These are phyloP conservation scores for Doryteuthis pealeii DNA, from an alignment of 1,140 invertebrate species.

Conservation along the genomic window DNA sequence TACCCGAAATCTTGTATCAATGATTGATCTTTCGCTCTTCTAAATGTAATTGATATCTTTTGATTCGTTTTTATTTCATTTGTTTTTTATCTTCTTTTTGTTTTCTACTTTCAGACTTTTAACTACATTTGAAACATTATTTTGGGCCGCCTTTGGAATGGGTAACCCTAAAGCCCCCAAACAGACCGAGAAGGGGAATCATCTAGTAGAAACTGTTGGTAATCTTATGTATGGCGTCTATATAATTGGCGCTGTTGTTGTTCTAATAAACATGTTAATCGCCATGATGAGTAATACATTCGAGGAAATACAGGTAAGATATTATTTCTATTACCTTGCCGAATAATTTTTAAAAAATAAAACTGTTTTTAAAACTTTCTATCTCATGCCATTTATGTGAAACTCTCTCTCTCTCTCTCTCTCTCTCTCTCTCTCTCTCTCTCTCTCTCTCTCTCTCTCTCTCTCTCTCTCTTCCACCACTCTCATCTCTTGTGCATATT, in stretches of 20 bases:
- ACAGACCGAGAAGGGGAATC: constrained; percentile 44
- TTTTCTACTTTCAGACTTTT: constrained; percentile 58
- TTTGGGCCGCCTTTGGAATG: constrained; percentile 74
- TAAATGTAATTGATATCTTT: too few relatives aligned
- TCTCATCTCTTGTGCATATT: too few relatives aligned
- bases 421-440: neutral
- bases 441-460: neutral
- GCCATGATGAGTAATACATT: constrained; percentile 41
- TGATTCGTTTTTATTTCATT: too few relatives aligned
- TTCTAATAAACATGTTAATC: constrained; percentile 38
- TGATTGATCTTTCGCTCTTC: too few relatives aligned
- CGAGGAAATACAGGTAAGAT: constrained; percentile 36
- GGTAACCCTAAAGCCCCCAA: constrained; percentile 68
- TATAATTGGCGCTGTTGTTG: constrained; percentile 28
- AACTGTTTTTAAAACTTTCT: constrained; percentile 4
- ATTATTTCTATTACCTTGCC: neutral
- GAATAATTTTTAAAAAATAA: neutral
- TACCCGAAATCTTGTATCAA: too few relatives aligned
- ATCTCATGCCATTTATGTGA: neutral
- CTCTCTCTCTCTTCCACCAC: too few relatives aligned
- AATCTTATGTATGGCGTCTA: constrained; percentile 37
- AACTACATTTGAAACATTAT: constrained; percentile 68
- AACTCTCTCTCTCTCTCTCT: too few relatives aligned
- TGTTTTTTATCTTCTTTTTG: too few relatives aligned
- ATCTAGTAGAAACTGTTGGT: constrained; percentile 24